Percentiles rank a stretch among this genome's conserved stretches.
Evolutionary conservation across 2,888 invertebrate genomes (phyloP).

Genomic region (Amphimallon solstitiale): DNA sequence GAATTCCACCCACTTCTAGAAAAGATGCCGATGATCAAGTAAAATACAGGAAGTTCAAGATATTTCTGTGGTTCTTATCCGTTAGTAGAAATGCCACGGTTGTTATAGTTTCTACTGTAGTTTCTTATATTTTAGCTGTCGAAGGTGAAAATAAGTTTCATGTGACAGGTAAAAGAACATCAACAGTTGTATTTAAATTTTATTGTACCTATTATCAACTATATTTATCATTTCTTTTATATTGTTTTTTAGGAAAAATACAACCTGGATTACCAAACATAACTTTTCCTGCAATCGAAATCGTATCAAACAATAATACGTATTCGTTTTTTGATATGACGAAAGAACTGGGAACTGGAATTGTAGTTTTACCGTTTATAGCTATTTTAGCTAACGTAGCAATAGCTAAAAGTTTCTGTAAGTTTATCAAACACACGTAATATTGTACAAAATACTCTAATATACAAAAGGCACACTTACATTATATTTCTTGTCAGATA

Average conservation of each 20-base stretch:
- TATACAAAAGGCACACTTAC: no score
- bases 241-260: conserved; percentile 65
- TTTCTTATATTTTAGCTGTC: conserved; percentile 68
- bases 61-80: conserved; percentile 70
- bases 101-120: conserved; percentile 70
- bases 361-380: conserved; percentile 77
- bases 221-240: conserved; percentile 5
- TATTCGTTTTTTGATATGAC: conserved; percentile 68
- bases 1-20: conserved; percentile 53
- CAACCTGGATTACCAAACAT: conserved; percentile 71
- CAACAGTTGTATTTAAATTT: not conserved
- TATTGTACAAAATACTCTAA: no score
- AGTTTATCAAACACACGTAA: conserved; percentile 58
- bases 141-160: conserved; percentile 66
- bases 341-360: conserved; percentile 72
- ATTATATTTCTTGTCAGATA: no score
- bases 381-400: conserved; percentile 83
- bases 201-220: conserved; percentile 28
- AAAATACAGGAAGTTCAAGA: conserved; percentile 60
- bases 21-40: conserved; percentile 50
- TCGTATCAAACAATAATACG: conserved; percentile 65
- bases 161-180: conserved; percentile 67
- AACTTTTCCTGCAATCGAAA: conserved; percentile 66
- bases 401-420: conserved; percentile 87
- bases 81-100: conserved; percentile 77